Conservation (phyloP, 2,113 vertebrate species). For the Colossoma macropomum region DNA sequence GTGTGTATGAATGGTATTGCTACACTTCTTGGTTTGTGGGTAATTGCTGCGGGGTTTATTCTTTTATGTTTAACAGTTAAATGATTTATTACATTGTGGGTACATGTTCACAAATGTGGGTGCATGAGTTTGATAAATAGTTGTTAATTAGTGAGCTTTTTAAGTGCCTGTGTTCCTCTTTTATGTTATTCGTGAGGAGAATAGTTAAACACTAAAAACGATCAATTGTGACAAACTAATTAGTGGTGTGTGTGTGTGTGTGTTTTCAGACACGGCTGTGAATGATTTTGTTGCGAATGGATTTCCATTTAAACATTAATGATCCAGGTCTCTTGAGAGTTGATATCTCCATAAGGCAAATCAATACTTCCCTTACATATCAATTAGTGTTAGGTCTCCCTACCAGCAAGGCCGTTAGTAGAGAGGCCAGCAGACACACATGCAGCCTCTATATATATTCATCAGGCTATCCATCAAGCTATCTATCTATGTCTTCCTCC, state of each 20-base stretch:
- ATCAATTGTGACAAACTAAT: conserved; percentile 59
- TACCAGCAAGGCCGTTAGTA: neutral
- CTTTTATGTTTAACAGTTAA: conserved; percentile 17
- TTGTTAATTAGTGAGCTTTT: conserved; percentile 5
- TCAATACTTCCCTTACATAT: conserved; percentile 44
- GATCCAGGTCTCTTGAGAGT: conserved; percentile 24
- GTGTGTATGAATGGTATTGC: neutral
- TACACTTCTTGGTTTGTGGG: conserved; percentile 8
- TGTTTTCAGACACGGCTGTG: conserved; percentile 42
- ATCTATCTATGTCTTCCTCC: neutral
- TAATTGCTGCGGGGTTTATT: conserved; percentile 7
- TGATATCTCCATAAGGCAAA: conserved; percentile 40
- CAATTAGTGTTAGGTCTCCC: conserved; percentile 41
- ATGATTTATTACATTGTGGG: conserved; percentile 27
- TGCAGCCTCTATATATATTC: neutral
- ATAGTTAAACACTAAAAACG: conserved; percentile 49
- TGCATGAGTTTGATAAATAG: conserved; percentile 36
- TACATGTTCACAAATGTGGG: conserved; percentile 26
- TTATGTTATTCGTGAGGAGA: conserved; percentile 40
- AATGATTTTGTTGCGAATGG: conserved; percentile 45
- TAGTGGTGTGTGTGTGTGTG: conserved; percentile 41
- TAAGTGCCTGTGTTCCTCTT: conserved; percentile 26
- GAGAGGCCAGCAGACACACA: neutral
- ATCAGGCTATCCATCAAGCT: neutral
- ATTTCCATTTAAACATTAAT: conserved; percentile 58